Conservation (phyloP, 2,888 invertebrate genomes). For the Yponomeuta evonymella region DNA sequence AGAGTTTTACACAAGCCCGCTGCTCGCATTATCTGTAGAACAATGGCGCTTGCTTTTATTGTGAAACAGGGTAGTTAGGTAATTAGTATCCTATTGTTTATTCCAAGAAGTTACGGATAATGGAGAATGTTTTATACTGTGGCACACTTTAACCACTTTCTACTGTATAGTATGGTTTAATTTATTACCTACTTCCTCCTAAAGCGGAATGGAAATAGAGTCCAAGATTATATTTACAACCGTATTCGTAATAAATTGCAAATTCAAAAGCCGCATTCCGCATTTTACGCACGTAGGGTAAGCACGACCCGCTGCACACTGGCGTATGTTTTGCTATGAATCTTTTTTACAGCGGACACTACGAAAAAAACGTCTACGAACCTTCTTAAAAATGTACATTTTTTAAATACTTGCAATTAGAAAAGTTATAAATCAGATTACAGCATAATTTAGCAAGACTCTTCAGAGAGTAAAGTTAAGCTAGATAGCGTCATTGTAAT, state of each 20-base stretch:
- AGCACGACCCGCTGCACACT: not conserved
- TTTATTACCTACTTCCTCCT: not conserved
- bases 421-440: too few species aligned
- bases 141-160: not conserved
- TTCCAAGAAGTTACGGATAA: not conserved
- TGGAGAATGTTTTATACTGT: not conserved
- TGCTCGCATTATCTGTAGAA: not conserved
- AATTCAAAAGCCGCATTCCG: not conserved
- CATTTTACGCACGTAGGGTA: not conserved
- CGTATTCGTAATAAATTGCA: not conserved
- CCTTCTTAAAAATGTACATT: too few species aligned
- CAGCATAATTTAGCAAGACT: too few species aligned
- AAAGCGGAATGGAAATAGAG: not conserved
- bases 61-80: not conserved
- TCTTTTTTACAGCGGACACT: not conserved
- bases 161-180: not conserved
- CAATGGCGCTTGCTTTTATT: slow-evolving; percentile 3
- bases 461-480: too few species aligned
- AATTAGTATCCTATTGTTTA: not conserved
- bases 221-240: not conserved
- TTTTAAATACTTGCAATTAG: too few species aligned
- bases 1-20: not conserved
- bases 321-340: not conserved
- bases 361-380: too few species aligned
- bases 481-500: too few species aligned